phyloP scores from a whole-genome alignment of 2,888 invertebrate species.

The Panzeria rudis region DNA sequence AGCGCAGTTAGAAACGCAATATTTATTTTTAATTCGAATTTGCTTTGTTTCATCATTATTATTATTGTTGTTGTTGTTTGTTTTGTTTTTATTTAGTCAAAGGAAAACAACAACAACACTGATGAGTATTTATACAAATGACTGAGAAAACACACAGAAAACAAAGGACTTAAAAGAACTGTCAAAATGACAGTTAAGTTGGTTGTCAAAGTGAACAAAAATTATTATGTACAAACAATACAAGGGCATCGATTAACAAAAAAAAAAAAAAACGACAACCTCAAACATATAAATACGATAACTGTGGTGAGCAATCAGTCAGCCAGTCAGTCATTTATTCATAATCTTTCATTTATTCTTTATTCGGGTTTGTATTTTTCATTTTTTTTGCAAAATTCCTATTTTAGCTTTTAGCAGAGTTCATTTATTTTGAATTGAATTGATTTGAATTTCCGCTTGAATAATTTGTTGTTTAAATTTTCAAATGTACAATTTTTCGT shows the following conservation, averaged over 20 bases:
- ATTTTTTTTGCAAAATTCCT: conserved; percentile 8
- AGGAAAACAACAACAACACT: conserved; percentile 50
- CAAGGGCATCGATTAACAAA: conserved; percentile 46
- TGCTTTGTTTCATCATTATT: conserved; percentile 51
- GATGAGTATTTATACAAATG: conserved; percentile 17
- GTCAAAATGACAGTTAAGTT: conserved; percentile 72
- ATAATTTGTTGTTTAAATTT: conserved; percentile 57
- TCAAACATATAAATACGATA: conserved; percentile 37
- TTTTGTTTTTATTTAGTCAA: conserved; percentile 67
- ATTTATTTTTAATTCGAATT: conserved; percentile 27
- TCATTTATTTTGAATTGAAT: conserved; percentile 69
- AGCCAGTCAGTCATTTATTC: conserved; percentile 40
- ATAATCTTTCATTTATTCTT: conserved; percentile 32
- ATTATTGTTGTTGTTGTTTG: conserved; percentile 54
- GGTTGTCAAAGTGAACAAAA: conserved; percentile 72
- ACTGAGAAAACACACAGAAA: conserved; percentile 20
- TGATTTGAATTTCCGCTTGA: conserved; percentile 75
- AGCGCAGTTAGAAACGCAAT: conserved; percentile 74
- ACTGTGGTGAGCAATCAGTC: conserved; percentile 70
- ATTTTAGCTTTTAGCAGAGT: conserved; percentile 33
- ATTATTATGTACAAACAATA: conserved; percentile 48
- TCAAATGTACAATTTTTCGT: conserved; percentile 25
- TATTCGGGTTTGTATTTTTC: neutral
- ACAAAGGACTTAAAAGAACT: conserved; percentile 60
- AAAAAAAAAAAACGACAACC: conserved; percentile 5